These are phyloP conservation scores for Garrulus glandarius DNA, from an alignment of 2,797 vertebrate genomes.

Conservation along the genomic window DNA sequence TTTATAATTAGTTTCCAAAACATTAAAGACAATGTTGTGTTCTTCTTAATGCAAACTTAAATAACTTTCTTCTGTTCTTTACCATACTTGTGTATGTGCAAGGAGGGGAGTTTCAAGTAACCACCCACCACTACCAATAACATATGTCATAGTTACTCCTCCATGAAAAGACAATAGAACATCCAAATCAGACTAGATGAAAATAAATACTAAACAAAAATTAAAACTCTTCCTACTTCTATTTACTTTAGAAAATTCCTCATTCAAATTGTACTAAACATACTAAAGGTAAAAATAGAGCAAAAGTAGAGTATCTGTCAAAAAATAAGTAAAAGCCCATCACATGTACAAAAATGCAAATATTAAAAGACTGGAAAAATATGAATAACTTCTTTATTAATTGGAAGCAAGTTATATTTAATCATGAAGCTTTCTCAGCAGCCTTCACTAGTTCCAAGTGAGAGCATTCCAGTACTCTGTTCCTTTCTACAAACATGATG, in stretches of 20 bases:
- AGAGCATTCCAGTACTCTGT: neutral
- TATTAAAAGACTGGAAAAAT: neutral
- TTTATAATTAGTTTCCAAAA: neutral
- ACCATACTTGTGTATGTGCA: neutral
- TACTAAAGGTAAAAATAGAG: neutral
- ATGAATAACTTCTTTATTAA: neutral
- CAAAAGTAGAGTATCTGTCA: neutral
- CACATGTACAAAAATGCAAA: neutral
- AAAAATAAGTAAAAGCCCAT: neutral
- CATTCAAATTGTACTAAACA: neutral
- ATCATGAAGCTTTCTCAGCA: neutral
- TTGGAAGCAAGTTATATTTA: neutral
- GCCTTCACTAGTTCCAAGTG: neutral
- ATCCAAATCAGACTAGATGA: neutral
- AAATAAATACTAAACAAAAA: neutral
- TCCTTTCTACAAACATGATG: neutral
- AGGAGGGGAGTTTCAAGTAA: neutral
- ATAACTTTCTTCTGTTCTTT: neutral
- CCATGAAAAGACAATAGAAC: neutral
- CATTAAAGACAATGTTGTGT: neutral
- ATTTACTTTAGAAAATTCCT: neutral
- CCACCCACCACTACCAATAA: neutral
- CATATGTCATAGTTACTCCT: neutral
- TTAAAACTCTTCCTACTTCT: neutral
- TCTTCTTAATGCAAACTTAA: neutral